Evolutionary conservation across 2,888 invertebrate species (phyloP), one percentile per base, ranked within the genome.

Genomic region (Oligia fasciuncula): DNA sequence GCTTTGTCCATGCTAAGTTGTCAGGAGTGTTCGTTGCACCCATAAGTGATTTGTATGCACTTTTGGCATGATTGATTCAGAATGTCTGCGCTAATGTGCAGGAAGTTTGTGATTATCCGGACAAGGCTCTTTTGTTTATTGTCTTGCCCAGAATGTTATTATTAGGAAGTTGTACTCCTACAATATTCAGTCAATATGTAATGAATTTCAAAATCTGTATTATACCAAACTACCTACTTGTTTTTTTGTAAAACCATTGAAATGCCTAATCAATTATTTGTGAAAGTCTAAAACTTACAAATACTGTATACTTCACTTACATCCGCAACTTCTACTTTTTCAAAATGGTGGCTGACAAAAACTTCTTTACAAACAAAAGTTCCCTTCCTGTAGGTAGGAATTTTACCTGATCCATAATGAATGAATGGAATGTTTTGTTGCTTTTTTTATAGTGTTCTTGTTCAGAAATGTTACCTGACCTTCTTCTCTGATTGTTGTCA

Each of bases 351-450:
- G 29, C 72, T 46, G 54, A 66, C n/a, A 77, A 79, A 77, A 80
- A 67, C 70, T 63, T 83, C 68, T 81, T 83, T 79, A 83, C 75
- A 83, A 85, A 89, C 78, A 85, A 67, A 69, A 70, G 69, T 19
- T 70, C 23, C n/a, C 43, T 80, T 68, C 69, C 73, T 67, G 9
- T 67, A 49, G 49, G 49, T 49, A 68, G 72, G 60, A 77, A 71
- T 77, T 76, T 75, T 89, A 85, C 81, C 81, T 85, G 83, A 51
- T 51, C 72, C n/a, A 57, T 67, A 35, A 35, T 35, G 29, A 29
- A 29, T 29, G 29, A 62, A 72, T 78, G 70, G 73, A 70, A 83
- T 77, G 72, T 62, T 62, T 65, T 57, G 66, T 13, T 76, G 57
- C 35, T 76, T 76, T 76, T 76, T 29, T 29, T 51, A 40, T n/a